Conservation (phyloP, 2,113 vertebrate genomes). For the Centropus unirufus region DNA sequence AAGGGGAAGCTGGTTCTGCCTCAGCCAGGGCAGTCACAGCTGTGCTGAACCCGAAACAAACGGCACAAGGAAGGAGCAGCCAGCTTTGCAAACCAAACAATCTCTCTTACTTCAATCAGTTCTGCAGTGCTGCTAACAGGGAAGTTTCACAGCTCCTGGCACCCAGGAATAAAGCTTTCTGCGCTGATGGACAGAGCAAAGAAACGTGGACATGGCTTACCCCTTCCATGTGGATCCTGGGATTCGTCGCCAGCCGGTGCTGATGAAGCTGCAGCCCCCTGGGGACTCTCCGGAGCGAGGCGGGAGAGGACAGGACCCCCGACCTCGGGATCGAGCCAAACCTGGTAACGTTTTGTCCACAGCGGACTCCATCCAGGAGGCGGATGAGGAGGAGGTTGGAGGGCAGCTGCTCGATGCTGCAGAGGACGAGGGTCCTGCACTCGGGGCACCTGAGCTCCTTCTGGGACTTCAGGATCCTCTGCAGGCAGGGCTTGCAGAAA, state of each 20-base stretch:
- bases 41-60: background rate
- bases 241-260: slow-evolving; percentile 71
- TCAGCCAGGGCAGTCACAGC: background rate
- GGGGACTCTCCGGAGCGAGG: slow-evolving; percentile 66
- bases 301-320: slow-evolving; percentile 63
- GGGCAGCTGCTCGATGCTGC: slow-evolving; percentile 87
- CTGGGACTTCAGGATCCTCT: slow-evolving; percentile 80
- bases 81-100: background rate
- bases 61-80: background rate
- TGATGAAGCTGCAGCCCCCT: slow-evolving; percentile 70
- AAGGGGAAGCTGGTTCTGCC: background rate
- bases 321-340: slow-evolving; percentile 72
- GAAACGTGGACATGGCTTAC: slow-evolving; percentile 74
- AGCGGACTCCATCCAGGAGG: slow-evolving; percentile 83
- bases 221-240: slow-evolving; percentile 78
- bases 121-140: background rate
- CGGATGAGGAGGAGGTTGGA: slow-evolving; percentile 87
- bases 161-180: background rate
- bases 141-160: background rate
- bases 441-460: slow-evolving; percentile 89
- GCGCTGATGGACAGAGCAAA: background rate
- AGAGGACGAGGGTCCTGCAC: slow-evolving; percentile 81
- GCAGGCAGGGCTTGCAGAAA: slow-evolving; percentile 90
- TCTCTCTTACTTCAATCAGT: background rate
- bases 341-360: slow-evolving; percentile 51